Base-by-base conservation (phyloP, 2,113 vertebrate species). In the Sebastes fasciatus region DNA sequence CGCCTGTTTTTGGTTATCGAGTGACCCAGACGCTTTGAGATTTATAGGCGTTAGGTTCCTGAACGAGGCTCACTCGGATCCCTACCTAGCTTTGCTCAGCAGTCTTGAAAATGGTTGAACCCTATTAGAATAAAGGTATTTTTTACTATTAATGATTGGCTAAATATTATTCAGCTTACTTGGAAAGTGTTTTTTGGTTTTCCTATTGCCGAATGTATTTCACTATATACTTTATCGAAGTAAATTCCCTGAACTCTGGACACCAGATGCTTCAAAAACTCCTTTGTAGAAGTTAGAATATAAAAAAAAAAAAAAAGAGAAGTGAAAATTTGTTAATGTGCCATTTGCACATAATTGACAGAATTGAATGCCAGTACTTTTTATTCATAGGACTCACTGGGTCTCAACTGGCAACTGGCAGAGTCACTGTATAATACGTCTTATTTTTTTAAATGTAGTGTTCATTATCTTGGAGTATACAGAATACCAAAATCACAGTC, bases 1-100 rank as follows among this genome's bases (percentile, higher is more conserved):
- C 88, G 89, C 92, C 42, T 82, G 79, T 34, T 79, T 77, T 46
- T 54, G 34, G 52, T 77, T 74, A 48, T 12, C 7, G 0, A 60
- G 48, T n/a, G 49, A 74, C 40, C 52, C 12, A 55, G 43, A 74
- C 13, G 0, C 62, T 82, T 54, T 52, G 16, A 55, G 75, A 55
- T 65, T 75, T 62, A 63, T 34, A 21, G 52, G 14, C 58, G 5
- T 21, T 21, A n/a, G 45, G 13, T 26, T 55, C 23, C 26, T 77
- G 16, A 76, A 69, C 7, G 2, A 57, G 62, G 6, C 17, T 84
- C 49, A 40, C 8, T 21, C 21, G 60, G 66, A 23, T 77, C 57
- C 46, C 14, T 19, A 48, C 23, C 9, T 42, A 10, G 26, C 5
- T 63, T 49, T 40, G 6, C 42, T 42, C 5, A 52, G 5, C n/a